Conservation (phyloP, 2,113 vertebrate species). For the Capreolus pygargus region DNA sequence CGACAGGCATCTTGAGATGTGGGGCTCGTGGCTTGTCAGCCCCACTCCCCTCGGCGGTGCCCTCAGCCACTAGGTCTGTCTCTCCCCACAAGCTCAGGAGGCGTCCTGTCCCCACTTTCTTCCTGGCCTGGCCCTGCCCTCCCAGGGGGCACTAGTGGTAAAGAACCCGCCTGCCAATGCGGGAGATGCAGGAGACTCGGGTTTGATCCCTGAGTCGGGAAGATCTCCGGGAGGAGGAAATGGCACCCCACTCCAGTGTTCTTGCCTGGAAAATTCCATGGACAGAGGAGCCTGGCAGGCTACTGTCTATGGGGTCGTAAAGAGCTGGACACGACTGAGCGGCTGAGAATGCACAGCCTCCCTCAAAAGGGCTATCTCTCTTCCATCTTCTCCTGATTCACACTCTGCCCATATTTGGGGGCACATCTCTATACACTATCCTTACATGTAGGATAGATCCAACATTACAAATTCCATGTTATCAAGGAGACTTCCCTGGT, state of each 20-base stretch:
- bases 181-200: neutral
- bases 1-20: constrained; percentile 1
- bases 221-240: neutral
- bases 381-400: neutral
- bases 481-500: neutral
- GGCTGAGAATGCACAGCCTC: neutral
- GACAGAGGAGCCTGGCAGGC: neutral
- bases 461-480: neutral
- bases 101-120: neutral
- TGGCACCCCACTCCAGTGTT: neutral
- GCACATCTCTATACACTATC: neutral
- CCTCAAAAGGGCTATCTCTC: neutral
- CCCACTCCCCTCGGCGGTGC: neutral
- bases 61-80: neutral
- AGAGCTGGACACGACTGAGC: neutral
- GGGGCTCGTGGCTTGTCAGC: neutral
- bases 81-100: neutral
- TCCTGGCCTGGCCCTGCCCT: neutral
- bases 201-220: neutral
- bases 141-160: neutral
- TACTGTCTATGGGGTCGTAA: neutral
- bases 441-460: neutral
- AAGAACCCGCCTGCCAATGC: neutral
- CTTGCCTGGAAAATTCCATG: neutral
- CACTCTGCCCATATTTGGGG: neutral